Evolutionary conservation across 2,113 vertebrate genomes (phyloP).

Genomic region (Platysternon megacephalum): DNA sequence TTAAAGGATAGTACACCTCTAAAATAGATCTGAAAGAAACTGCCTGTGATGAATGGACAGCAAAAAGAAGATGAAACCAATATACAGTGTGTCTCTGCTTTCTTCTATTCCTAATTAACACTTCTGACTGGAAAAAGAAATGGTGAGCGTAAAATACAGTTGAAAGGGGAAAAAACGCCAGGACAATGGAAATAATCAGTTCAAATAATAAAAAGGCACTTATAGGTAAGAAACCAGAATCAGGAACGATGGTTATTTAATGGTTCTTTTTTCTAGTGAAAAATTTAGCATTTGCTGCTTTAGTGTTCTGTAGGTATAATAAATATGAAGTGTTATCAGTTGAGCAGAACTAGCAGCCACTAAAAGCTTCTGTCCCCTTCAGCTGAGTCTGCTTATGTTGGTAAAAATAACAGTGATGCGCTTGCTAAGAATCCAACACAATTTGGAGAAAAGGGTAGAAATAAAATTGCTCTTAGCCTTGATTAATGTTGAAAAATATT

Average conservation of each 20-base stretch:
- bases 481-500: constrained; percentile 59
- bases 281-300: constrained; percentile 19
- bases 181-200: constrained; percentile 2
- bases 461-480: constrained; percentile 51
- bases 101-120: constrained; percentile 28
- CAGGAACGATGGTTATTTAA: constrained; percentile 44
- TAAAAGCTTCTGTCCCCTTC: neutral
- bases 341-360: constrained; percentile 23
- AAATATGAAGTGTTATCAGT: constrained; percentile 15
- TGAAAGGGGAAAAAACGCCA: neutral
- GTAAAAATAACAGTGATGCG: constrained; percentile 3
- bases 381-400: neutral
- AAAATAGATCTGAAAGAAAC: neutral
- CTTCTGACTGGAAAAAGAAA: constrained; percentile 3
- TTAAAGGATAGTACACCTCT: neutral
- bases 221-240: constrained; percentile 26
- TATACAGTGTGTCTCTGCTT: neutral
- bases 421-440: neutral
- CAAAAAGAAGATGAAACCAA: neutral
- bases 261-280: neutral
- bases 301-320: constrained; percentile 29
- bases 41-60: neutral
- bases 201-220: constrained; percentile 1
- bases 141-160: neutral
- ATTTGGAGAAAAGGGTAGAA: constrained; percentile 15